These are phyloP conservation scores for Castor canadensis DNA, from an alignment of 2,113 vertebrate genomes.

Conservation along the genomic window DNA sequence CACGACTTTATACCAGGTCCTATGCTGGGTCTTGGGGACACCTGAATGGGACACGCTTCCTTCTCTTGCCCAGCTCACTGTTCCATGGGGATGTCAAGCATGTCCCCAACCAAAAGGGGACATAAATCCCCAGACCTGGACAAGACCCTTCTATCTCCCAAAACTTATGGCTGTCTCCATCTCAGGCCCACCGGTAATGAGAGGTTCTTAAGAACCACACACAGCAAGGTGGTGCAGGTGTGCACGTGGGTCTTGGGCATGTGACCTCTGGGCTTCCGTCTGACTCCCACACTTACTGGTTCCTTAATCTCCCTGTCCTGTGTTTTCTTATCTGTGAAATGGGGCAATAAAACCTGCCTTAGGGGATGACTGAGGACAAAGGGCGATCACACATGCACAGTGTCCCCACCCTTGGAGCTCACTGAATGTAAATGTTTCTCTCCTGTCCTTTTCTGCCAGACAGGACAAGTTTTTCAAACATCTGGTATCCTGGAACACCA, in stretches of 20 bases:
- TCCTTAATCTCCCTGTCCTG: not conserved
- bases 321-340: not conserved
- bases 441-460: not conserved
- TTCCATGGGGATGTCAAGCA: not conserved
- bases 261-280: not conserved
- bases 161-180: not conserved
- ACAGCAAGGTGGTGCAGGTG: not conserved
- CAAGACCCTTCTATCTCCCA: not conserved
- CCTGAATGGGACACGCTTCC: too few species aligned
- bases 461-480: not conserved
- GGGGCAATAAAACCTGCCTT: not conserved
- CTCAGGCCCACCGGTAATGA: not conserved
- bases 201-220: not conserved
- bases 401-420: not conserved
- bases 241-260: accelerated
- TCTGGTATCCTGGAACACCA: not conserved
- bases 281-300: not conserved
- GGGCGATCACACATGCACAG: accelerated
- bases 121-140: too few species aligned
- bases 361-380: not conserved
- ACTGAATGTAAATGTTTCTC: not conserved
- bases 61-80: not conserved
- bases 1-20: not conserved
- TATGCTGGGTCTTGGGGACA: not conserved
- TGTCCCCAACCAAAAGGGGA: not conserved